Evolutionary conservation across 2,888 invertebrate species (phyloP).

Genomic region (Ochropacha duplaris): DNA sequence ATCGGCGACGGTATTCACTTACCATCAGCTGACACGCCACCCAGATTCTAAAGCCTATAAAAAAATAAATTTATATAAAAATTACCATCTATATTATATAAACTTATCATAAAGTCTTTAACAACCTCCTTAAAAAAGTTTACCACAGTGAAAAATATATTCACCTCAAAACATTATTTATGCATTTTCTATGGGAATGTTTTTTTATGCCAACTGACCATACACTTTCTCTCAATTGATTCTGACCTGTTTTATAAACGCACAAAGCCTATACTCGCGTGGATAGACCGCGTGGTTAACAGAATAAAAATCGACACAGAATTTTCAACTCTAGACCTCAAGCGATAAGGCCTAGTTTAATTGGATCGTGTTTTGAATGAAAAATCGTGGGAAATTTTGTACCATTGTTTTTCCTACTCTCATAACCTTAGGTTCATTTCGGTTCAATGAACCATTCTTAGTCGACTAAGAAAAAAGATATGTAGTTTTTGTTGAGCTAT

Average conservation of each 20-base stretch:
- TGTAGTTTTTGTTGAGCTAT: background rate
- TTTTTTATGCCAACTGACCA: slow-evolving; percentile 12
- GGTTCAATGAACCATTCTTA: slow-evolving; percentile 54
- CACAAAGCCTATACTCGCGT: background rate
- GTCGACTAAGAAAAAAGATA: slow-evolving; percentile 3
- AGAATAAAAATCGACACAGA: background rate
- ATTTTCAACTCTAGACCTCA: slow-evolving; percentile 5
- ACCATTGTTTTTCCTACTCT: slow-evolving; percentile 62
- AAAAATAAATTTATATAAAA: too few species aligned
- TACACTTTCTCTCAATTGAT: slow-evolving; percentile 1
- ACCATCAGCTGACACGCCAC: too few species aligned
- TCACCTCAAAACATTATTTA: slow-evolving; percentile 10
- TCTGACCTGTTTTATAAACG: background rate
- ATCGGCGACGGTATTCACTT: too few species aligned
- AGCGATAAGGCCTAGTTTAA: slow-evolving; percentile 25
- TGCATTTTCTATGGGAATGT: slow-evolving; percentile 39
- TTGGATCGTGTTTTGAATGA: slow-evolving; percentile 19
- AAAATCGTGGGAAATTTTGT: slow-evolving; percentile 61
- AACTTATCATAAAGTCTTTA: too few species aligned
- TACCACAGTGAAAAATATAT: slow-evolving; percentile 4
- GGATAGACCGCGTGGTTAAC: too few species aligned
- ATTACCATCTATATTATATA: too few species aligned
- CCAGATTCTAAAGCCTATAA: too few species aligned
- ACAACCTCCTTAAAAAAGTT: too few species aligned
- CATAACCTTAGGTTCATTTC: slow-evolving; percentile 58